phyloP scores from a whole-genome alignment of 2,113 vertebrate genomes.

The Bagarius yarrelli region DNA sequence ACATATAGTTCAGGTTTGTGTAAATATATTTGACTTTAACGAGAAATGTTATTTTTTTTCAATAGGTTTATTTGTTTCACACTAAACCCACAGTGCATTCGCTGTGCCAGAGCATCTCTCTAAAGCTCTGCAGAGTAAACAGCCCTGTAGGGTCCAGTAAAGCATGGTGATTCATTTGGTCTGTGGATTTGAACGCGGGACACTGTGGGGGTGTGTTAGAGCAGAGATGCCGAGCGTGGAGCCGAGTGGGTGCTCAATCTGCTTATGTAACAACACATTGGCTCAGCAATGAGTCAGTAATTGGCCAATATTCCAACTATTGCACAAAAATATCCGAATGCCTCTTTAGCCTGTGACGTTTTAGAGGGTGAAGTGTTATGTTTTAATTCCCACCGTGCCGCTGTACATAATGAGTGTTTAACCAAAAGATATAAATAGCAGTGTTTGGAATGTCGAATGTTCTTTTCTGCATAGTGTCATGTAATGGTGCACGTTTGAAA shows the following conservation, averaged over 20 bases:
- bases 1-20: not conserved
- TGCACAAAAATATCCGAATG: conserved; percentile 31
- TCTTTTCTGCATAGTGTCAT: not conserved
- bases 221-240: conserved; percentile 15
- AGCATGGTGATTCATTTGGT: conserved; percentile 42
- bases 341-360: conserved; percentile 17
- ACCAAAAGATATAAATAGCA: conserved; percentile 26
- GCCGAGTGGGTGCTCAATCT: conserved; percentile 47
- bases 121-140: conserved; percentile 34
- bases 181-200: conserved; percentile 28
- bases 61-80: not conserved
- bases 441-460: not conserved
- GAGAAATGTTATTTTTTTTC: not conserved
- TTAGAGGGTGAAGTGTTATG: conserved; percentile 12
- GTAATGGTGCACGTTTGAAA: not conserved
- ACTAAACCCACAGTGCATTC: not conserved
- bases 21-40: not conserved
- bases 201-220: conserved; percentile 39
- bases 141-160: conserved; percentile 16
- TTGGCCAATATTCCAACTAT: conserved; percentile 34
- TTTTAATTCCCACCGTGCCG: conserved; percentile 9
- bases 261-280: conserved; percentile 48
- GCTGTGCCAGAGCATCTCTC: conserved; percentile 1
- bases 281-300: conserved; percentile 45
- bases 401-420: not conserved